phyloP scores from a whole-genome alignment of 1,140 invertebrate species.

The Danaus plexippus region DNA sequence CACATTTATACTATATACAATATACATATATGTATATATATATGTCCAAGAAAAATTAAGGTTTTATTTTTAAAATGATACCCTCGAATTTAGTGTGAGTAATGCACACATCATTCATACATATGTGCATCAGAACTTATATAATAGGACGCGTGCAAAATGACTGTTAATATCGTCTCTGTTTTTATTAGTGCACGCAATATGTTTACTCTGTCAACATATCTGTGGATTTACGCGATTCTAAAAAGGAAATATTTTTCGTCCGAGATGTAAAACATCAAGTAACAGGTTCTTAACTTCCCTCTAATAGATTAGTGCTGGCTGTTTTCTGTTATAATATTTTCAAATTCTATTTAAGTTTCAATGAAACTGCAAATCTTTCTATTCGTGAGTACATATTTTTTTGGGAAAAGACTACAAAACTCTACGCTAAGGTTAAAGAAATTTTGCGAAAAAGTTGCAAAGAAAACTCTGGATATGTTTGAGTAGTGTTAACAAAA shows the following conservation, averaged over 20 bases:
- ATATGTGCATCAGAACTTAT: no score
- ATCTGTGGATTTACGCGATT: neutral
- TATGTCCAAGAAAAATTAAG: no score
- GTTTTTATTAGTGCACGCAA: no score
- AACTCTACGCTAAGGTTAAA: neutral
- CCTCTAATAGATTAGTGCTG: neutral
- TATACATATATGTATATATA: no score
- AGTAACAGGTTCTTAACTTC: slow-evolving; percentile 5
- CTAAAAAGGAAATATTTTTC: slow-evolving; percentile 5
- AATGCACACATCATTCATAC: no score
- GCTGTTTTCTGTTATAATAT: slow-evolving; percentile 8
- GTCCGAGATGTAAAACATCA: slow-evolving; percentile 6
- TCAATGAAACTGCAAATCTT: neutral
- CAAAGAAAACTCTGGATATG: neutral
- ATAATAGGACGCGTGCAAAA: no score
- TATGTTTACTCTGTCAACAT: no score
- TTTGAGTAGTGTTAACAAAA: slow-evolving; percentile 6
- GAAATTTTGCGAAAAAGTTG: slow-evolving; percentile 2
- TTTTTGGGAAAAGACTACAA: neutral
- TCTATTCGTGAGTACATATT: slow-evolving; percentile 1
- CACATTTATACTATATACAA: no score
- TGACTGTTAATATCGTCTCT: no score
- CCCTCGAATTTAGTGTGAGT: no score
- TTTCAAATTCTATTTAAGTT: slow-evolving; percentile 1
- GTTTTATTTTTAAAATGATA: no score